These are phyloP conservation scores for Ophioderma brevispina DNA, from an alignment of 35 echinoderm and acorn worm genomes.

Conservation along the genomic window DNA sequence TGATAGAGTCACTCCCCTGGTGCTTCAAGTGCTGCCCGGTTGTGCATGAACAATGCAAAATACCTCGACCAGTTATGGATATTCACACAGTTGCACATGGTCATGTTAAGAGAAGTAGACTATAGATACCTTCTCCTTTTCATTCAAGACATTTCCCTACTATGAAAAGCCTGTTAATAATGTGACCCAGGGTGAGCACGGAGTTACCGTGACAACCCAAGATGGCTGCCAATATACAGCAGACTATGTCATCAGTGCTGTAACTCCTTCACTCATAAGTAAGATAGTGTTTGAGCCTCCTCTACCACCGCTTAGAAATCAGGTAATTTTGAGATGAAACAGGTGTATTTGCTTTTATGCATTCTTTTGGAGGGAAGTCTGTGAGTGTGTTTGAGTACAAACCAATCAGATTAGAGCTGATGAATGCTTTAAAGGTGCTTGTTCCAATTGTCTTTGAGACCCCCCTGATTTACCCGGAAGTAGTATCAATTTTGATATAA, in stretches of 20 bases:
- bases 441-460: too few species aligned
- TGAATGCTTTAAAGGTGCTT: too few species aligned
- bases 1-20: too few species aligned
- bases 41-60: background rate
- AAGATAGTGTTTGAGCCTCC: conserved; percentile 64
- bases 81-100: background rate
- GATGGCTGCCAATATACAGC: conserved; percentile 28
- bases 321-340: conserved; percentile 72
- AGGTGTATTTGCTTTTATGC: too few species aligned
- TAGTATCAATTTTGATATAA: too few species aligned
- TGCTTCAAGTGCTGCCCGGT: background rate
- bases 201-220: conserved; percentile 26
- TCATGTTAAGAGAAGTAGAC: too few species aligned
- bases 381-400: too few species aligned
- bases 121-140: background rate
- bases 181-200: conserved; percentile 24
- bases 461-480: too few species aligned
- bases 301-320: conserved; percentile 56
- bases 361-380: too few species aligned
- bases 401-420: too few species aligned
- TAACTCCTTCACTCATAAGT: conserved; percentile 47
- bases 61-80: background rate
- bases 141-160: background rate
- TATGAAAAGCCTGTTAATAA: background rate
- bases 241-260: conserved; percentile 57